These are phyloP conservation scores for Otus sunia DNA, from an alignment of 2,113 vertebrate species.

Conservation along the genomic window DNA sequence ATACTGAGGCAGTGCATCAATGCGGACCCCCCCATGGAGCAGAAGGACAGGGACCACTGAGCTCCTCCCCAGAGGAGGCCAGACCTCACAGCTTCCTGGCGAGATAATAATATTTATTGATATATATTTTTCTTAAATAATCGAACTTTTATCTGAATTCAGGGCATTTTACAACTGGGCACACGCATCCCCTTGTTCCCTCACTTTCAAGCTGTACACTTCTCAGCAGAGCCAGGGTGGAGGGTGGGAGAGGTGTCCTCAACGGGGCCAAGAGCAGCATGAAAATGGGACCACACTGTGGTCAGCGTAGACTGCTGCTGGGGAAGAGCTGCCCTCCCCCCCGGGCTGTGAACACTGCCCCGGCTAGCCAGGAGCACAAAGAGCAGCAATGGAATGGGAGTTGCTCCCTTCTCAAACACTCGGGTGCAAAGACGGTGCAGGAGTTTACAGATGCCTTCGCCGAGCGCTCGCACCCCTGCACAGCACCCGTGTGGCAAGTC, in stretches of 20 bases:
- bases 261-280: fast-evolving
- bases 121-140: slow-evolving; percentile 19
- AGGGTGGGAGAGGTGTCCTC: background rate
- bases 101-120: slow-evolving; percentile 41
- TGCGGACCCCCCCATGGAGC: background rate
- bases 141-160: slow-evolving; percentile 19
- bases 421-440: background rate
- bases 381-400: background rate
- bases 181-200: background rate
- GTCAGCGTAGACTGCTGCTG: background rate
- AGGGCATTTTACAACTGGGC: slow-evolving; percentile 28
- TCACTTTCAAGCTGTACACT: background rate
- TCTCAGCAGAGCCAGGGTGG: background rate
- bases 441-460: background rate
- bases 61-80: background rate
- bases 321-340: background rate
- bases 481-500: fast-evolving
- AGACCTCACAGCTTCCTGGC: background rate
- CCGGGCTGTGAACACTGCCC: background rate
- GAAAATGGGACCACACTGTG: fast-evolving
- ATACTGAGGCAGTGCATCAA: slow-evolving; percentile 20
- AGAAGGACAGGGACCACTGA: slow-evolving; percentile 68
- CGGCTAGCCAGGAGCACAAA: background rate
- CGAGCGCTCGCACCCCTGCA: background rate
- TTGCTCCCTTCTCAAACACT: background rate